Percentiles rank a stretch among this genome's conserved stretches.
Evolutionary conservation across 2,113 vertebrate species (phyloP).

Genomic region (Eolophus roseicapilla): DNA sequence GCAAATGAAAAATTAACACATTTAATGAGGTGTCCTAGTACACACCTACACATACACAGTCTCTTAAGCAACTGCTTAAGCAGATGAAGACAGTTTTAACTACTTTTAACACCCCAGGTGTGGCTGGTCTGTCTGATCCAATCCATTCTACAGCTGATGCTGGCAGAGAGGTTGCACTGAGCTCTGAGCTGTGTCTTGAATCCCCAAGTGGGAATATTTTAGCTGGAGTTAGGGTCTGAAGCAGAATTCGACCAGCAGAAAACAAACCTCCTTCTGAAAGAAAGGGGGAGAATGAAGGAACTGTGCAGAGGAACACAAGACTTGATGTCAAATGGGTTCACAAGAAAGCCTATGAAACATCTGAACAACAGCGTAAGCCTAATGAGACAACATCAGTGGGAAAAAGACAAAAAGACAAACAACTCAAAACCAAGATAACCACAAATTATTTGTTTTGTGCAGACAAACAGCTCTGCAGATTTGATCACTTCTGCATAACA

Average conservation of each 20-base stretch:
- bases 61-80: background rate
- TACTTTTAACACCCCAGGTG: background rate
- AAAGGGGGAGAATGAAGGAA: background rate
- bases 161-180: background rate
- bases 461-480: background rate
- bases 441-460: slow-evolving; percentile 13
- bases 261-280: background rate
- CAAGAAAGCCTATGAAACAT: background rate
- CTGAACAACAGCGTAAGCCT: background rate
- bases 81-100: background rate
- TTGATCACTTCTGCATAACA: background rate
- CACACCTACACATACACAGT: background rate
- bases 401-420: slow-evolving; percentile 16
- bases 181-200: background rate
- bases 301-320: background rate
- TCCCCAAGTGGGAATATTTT: background rate
- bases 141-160: background rate
- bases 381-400: background rate
- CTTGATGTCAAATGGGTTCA: slow-evolving; percentile 38
- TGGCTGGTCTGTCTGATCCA: background rate
- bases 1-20: background rate
- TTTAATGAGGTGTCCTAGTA: background rate
- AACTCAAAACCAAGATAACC: slow-evolving; percentile 18
- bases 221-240: background rate
- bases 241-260: background rate